Evolutionary conservation across 2,888 invertebrate genomes (phyloP).

Genomic region (Unio pictorum): DNA sequence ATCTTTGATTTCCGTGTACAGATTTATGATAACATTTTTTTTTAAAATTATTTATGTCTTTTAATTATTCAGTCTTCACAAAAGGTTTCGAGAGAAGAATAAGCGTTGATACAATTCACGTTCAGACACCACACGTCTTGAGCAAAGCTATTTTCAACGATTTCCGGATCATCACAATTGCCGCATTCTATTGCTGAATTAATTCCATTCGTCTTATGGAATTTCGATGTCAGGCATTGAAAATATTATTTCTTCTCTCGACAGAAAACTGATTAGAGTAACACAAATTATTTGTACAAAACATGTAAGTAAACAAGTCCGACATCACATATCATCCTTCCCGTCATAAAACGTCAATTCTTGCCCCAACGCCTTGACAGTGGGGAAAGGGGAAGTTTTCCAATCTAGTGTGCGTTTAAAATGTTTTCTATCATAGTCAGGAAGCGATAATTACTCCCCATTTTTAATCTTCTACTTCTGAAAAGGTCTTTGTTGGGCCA

Average conservation of each 20-base stretch:
- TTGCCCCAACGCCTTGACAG: constrained; percentile 21
- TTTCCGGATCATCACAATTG: too few relatives aligned
- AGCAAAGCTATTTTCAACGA: too few relatives aligned
- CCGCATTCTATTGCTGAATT: too few relatives aligned
- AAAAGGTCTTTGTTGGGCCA: constrained; percentile 30
- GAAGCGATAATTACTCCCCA: constrained; percentile 24
- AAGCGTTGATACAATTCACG: too few relatives aligned
- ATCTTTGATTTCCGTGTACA: too few relatives aligned
- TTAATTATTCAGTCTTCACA: too few relatives aligned
- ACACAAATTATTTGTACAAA: constrained; percentile 36
- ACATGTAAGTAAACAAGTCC: constrained; percentile 25
- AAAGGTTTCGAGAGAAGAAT: too few relatives aligned
- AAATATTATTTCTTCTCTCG: not conserved
- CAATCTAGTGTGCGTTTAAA: constrained; percentile 28
- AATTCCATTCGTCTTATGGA: too few relatives aligned
- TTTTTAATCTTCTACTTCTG: constrained; percentile 28
- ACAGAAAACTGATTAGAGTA: constrained; percentile 32
- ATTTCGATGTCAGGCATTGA: too few relatives aligned
- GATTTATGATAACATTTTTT: too few relatives aligned
- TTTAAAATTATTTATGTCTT: too few relatives aligned
- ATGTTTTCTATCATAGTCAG: not conserved
- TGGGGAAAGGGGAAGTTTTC: constrained; percentile 24
- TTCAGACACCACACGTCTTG: too few relatives aligned
- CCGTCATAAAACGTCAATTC: constrained; percentile 43
- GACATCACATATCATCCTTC: constrained; percentile 25